Conservation (phyloP, 2,888 invertebrate species). For the Caenorhabditis doughertyi region DNA sequence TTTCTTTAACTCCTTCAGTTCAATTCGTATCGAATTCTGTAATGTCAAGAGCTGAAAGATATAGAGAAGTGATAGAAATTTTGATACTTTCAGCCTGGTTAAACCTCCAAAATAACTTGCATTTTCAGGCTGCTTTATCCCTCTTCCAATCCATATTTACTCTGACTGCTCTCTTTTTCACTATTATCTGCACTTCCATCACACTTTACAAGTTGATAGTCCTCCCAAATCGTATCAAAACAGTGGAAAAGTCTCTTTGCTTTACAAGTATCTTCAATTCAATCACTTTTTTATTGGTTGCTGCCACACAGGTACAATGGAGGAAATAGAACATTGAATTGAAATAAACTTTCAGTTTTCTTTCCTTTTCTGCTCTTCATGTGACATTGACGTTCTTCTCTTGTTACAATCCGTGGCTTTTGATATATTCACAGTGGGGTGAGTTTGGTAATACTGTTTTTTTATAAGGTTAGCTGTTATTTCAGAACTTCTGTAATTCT, state of each 20-base stretch:
- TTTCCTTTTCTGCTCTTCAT: background rate
- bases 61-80: no score
- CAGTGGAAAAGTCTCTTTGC: no score
- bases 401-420: background rate
- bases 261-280: no score
- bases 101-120: no score
- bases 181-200: conserved; percentile 9
- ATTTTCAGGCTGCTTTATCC: conserved; percentile 32
- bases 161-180: conserved; percentile 7
- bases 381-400: background rate
- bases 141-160: conserved; percentile 41
- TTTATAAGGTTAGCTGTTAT: background rate
- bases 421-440: background rate
- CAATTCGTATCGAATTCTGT: no score
- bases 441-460: background rate
- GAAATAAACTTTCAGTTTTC: background rate
- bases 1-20: no score
- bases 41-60: no score
- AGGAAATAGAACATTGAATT: no score
- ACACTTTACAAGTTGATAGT: conserved; percentile 34
- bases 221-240: conserved; percentile 29
- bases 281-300: conserved; percentile 25
- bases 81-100: no score
- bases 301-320: conserved; percentile 30
- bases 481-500: background rate